These are phyloP conservation scores for Drosophila suzukii DNA, from an alignment of 1,140 invertebrate genomes.

Conservation along the genomic window DNA sequence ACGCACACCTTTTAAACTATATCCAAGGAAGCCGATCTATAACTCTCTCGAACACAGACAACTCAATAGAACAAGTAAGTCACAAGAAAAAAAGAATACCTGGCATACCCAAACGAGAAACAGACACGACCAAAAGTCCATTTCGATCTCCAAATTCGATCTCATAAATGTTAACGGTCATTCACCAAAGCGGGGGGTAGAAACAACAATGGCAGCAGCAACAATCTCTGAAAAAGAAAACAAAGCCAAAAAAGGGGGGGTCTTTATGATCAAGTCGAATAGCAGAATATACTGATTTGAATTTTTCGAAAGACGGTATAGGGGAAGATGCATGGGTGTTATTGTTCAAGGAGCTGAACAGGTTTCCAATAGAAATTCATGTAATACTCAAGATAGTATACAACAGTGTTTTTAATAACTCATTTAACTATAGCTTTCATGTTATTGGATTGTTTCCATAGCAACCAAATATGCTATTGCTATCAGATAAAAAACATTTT, in stretches of 20 bases:
- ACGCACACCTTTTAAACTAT: neutral
- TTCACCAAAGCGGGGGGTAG: conserved; percentile 51
- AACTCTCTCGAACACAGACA: conserved; percentile 6
- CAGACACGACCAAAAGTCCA: conserved; percentile 40
- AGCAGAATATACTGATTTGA: neutral
- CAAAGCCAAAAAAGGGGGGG: conserved; percentile 8
- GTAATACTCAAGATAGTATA: too few relatives aligned
- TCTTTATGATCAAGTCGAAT: neutral
- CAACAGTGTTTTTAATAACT: too few relatives aligned
- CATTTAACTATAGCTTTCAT: too few relatives aligned
- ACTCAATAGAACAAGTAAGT: conserved; percentile 28
- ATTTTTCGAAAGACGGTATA: neutral
- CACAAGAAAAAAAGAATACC: conserved; percentile 27
- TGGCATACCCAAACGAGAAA: conserved; percentile 41
- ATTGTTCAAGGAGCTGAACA: neutral
- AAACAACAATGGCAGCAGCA: conserved; percentile 11
- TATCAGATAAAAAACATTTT: too few relatives aligned
- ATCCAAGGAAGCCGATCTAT: neutral
- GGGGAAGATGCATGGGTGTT: neutral
- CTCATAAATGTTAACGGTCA: conserved; percentile 76
- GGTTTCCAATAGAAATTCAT: neutral
- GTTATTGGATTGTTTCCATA: too few relatives aligned
- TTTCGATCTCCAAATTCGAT: conserved; percentile 57
- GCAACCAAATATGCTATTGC: too few relatives aligned
- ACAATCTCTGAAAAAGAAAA: conserved; percentile 3